Base-by-base conservation (phyloP, 2,797 vertebrate genomes). In the Muscicapa striata region DNA sequence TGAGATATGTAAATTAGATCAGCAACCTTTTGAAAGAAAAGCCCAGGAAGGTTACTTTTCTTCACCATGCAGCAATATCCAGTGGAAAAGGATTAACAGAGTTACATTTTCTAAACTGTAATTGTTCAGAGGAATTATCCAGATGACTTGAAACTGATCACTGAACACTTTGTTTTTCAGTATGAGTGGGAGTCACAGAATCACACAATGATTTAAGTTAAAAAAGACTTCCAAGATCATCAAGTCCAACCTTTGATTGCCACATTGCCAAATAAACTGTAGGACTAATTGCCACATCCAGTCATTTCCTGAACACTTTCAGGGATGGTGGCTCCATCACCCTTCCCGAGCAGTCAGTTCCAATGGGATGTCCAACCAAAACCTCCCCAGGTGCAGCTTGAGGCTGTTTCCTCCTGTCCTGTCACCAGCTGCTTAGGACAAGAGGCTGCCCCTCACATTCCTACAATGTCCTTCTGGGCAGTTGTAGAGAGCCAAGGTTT, bases 251-350 rank as follows among this genome's bases (percentile, higher is more conserved):
- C 24, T 79, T 43, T 45, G 27, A 58, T 24, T 36, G 16, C 32
- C 27, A n/a, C 29, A 11, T 58, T 87, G 46, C 34, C 61, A 59
- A 59, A 46, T 67, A 80, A 59, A 54, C 21, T 21, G 26, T 13
- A 46, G 11, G n/a, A 73, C 20, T 34, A 18, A 38, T 9, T 38
- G 38, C 26, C 10, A 17, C 0, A 0, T 21, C 0, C 0, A 81
- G 18, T 68, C 5, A 41, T 67, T 67, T 61, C 30, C 48, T 41
- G 40, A 61, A 54, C 15, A 5, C 7, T 54, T 46, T 45, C 13
- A 54, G 41, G 30, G 15, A 15, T 36, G 22, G 40, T 48, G 62
- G 36, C 30, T 61, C 46, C 40, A 34, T 34, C 46, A 30, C 18
- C 18, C 13, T 32, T 54, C 54, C 54, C 23, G 26, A 22, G 15